Evolutionary conservation across 2,113 vertebrate species (phyloP), one percentile per base, ranked within the genome.

Genomic region (Galeopterus variegatus): DNA sequence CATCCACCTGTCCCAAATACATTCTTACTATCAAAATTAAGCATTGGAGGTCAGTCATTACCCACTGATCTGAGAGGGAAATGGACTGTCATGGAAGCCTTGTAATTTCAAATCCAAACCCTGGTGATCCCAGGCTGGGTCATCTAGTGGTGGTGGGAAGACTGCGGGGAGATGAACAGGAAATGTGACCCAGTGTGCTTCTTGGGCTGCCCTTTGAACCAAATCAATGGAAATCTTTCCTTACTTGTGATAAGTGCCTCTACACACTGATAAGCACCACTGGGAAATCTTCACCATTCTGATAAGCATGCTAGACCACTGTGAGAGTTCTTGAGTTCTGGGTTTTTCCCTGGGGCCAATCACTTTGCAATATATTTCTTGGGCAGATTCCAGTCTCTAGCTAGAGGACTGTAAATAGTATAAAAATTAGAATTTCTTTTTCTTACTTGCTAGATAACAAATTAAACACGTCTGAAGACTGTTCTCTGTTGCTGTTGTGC

Each of bases 201-300:
- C 48, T n/a, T 21, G 41, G 41, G 8, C 33, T 82, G 85, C 31
- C 58, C 96, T 97, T 90, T 95, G 97, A 94, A 95, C 76, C 62
- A 90, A 52, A 94, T 95, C 80, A 33, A 65, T n/a, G 48, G 80
- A 75, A 23, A 69, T 45, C 41, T 95, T 81, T 84, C 64, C 65
- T 96, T 80, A 41, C 48, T 91, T n/a, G 45, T 70, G 70, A 52
- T 64, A 93, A 97, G 26, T 62, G 45, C 48, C 80, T 83, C n/a
- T 41, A 45, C n/a, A 90, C 8, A 45, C 79, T 36, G 95, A 87
- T 92, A 95, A 95, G 81, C 64, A 58, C 41, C 21, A 13, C 90
- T 95, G 88, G 89, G 86, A 93, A 96, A 88, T 77, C 88, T 92
- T 82, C 65, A 88, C 77, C 36, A 11, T 56, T 56, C 70, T 88